These are phyloP conservation scores for Oscheius sp. DNA, from an alignment of 1,140 invertebrate species.

Conservation along the genomic window DNA sequence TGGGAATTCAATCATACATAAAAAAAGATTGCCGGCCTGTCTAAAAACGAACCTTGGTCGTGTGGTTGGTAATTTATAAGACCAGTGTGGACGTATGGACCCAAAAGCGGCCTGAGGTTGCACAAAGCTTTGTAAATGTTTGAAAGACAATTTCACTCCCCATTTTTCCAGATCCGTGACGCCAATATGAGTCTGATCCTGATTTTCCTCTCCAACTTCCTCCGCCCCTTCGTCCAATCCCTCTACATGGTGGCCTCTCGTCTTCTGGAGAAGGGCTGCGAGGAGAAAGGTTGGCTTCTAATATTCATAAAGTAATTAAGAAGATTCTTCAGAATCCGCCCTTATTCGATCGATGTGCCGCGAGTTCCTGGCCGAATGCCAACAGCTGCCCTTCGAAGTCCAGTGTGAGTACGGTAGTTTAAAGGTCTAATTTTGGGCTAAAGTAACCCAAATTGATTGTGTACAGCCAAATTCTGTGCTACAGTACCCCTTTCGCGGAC, in stretches of 20 bases:
- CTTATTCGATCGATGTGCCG: constrained; percentile 15
- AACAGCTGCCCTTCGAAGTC: constrained; percentile 8
- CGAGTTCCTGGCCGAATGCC: constrained; percentile 8
- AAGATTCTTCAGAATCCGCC: no score
- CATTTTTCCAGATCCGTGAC: constrained; percentile 13
- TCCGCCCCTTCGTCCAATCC: constrained; percentile 36
- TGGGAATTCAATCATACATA: no score
- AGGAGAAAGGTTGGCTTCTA: constrained; percentile 2
- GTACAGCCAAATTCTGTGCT: background rate
- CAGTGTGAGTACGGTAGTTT: constrained; percentile 6
- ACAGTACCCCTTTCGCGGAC: background rate
- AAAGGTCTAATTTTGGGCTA: background rate
- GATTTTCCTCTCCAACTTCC: constrained; percentile 32
- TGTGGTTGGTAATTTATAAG: no score
- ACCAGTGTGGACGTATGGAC: no score
- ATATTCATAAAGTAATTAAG: no score
- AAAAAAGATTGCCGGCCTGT: no score
- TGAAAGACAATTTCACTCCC: background rate
- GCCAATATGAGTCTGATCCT: constrained; percentile 10
- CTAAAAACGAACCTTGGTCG: no score
- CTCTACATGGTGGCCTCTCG: constrained; percentile 20
- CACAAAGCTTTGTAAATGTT: no score
- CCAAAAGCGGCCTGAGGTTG: no score
- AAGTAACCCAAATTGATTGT: no score
- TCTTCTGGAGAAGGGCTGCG: background rate